These are phyloP conservation scores for Clupea harengus DNA, from an alignment of 2,113 vertebrate genomes.

Conservation along the genomic window DNA sequence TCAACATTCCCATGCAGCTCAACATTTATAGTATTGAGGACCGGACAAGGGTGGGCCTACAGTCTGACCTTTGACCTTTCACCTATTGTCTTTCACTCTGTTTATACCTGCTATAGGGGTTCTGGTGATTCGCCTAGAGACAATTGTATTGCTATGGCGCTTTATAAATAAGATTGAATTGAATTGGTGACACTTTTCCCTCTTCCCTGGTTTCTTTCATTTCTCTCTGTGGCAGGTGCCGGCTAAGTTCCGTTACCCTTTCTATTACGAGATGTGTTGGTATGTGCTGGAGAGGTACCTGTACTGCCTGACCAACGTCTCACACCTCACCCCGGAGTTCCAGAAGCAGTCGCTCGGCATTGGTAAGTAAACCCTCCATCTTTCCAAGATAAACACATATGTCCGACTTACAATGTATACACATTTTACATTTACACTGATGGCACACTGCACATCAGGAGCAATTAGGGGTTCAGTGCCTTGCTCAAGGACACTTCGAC, in stretches of 20 bases:
- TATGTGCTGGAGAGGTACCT: constrained; percentile 95
- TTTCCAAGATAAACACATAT: neutral
- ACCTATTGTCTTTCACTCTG: neutral
- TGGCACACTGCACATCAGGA: too few relatives aligned
- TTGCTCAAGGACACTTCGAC: too few relatives aligned
- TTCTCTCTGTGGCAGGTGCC: constrained; percentile 79
- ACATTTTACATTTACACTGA: too few relatives aligned
- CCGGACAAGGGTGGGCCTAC: constrained; percentile 84
- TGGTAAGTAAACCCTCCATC: constrained; percentile 75
- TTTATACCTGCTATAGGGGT: neutral
- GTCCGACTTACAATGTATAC: too few relatives aligned
- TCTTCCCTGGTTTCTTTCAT: neutral
- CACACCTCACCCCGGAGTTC: constrained; percentile 93
- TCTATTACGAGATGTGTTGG: constrained; percentile 99
- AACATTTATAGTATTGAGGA: constrained; percentile 97
- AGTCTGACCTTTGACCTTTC: neutral
- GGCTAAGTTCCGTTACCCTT: constrained; percentile 95
- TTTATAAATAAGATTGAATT: too few relatives aligned
- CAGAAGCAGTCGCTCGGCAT: constrained; percentile 93
- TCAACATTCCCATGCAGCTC: constrained; percentile 99
- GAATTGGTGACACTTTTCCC: too few relatives aligned
- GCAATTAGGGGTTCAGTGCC: too few relatives aligned
- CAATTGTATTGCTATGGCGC: too few relatives aligned
- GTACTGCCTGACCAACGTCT: constrained; percentile 89
- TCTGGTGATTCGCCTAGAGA: too few relatives aligned